Conservation (phyloP, 2,888 invertebrate genomes). For the Lepas anatifera region DNA sequence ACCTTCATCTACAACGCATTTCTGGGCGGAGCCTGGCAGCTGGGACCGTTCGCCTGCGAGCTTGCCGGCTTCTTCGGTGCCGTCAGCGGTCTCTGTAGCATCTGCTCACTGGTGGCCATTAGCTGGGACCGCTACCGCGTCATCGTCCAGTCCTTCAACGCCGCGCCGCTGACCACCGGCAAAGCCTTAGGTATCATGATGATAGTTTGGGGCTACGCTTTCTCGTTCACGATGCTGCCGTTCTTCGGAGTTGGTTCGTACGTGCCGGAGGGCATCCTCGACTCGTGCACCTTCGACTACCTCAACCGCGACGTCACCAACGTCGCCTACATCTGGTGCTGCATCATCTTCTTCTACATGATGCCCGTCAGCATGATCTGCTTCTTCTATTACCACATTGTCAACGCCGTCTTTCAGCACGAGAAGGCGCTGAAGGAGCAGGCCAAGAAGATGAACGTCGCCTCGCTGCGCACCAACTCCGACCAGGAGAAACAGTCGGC, state of each 20-base stretch:
- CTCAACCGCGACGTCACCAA: constrained; percentile 33
- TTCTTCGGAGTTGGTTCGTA: constrained; percentile 17
- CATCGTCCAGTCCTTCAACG: constrained; percentile 22
- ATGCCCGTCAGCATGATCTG: constrained; percentile 44
- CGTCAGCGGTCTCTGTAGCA: constrained; percentile 36
- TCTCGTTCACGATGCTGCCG: constrained; percentile 18
- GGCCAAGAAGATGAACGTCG: constrained; percentile 88
- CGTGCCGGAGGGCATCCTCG: constrained; percentile 37
- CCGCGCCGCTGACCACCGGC: constrained; percentile 17
- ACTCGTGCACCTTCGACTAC: constrained; percentile 41
- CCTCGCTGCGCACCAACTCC: constrained; percentile 55
- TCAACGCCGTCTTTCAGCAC: constrained; percentile 66
- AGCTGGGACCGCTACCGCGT: constrained; percentile 34
- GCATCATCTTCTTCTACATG: constrained; percentile 38
- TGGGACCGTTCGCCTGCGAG: constrained; percentile 32
- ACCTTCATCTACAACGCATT: constrained; percentile 22
- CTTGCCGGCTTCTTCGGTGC: constrained; percentile 35
- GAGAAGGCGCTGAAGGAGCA: constrained; percentile 78
- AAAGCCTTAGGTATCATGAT: constrained; percentile 14
- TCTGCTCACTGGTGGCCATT: constrained; percentile 35
- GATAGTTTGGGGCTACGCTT: constrained; percentile 19
- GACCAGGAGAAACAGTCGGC: constrained; percentile 22
- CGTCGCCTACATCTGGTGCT: constrained; percentile 13
- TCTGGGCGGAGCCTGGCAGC: constrained; percentile 19
- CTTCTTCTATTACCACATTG: constrained; percentile 49